A percentile compares a stretch with the other conserved stretches of the same genome.
These are phyloP conservation scores for Polyboroides typus DNA, from an alignment of 2,797 vertebrate species.

Conservation along the genomic window DNA sequence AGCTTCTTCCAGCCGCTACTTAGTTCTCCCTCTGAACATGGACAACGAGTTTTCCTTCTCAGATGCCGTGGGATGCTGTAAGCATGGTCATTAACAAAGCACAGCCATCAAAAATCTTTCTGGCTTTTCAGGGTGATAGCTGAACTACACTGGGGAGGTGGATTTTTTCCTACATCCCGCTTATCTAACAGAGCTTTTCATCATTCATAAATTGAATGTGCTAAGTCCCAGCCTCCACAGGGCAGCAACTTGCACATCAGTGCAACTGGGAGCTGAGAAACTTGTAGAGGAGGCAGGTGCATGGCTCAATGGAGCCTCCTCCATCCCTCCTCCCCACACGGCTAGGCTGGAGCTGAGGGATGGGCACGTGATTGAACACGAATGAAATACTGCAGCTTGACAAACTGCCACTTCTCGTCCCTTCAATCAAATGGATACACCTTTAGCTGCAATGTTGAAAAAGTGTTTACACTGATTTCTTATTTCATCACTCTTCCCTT, in stretches of 20 bases:
- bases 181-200: background rate
- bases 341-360: background rate
- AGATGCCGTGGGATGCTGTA: background rate
- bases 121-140: background rate
- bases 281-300: background rate
- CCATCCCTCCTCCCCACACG: background rate
- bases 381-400: background rate
- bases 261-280: background rate
- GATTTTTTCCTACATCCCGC: background rate
- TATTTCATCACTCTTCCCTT: background rate
- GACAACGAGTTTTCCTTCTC: background rate
- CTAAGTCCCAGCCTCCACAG: background rate
- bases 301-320: background rate
- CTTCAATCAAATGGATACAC: background rate
- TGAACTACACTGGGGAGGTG: background rate
- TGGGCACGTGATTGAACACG: fast-evolving
- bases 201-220: background rate
- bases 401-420: background rate
- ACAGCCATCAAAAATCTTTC: background rate
- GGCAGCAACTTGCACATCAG: background rate
- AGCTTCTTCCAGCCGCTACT: background rate
- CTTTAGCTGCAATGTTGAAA: background rate
- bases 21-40: background rate
- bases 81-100: background rate
- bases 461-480: background rate